phyloP scores from a whole-genome alignment of 2,113 vertebrate species.

The Rhadina sibilatrix region DNA sequence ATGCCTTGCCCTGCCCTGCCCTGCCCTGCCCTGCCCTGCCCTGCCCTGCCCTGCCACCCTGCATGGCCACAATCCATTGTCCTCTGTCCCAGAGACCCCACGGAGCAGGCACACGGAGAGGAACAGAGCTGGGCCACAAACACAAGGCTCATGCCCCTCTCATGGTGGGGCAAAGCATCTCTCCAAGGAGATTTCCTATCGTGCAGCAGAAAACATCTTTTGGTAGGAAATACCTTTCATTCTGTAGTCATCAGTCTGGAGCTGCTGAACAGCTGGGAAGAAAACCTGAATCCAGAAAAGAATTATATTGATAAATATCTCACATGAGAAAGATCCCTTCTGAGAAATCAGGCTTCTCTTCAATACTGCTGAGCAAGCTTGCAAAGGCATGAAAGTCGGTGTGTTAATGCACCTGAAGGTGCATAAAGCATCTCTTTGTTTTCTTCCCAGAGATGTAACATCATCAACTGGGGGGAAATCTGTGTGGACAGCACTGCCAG shows the following conservation, averaged over 20 bases:
- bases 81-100: background rate
- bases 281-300: background rate
- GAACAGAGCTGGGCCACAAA: background rate
- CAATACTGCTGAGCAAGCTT: background rate
- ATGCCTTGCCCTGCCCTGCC: background rate
- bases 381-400: background rate
- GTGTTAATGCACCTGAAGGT: background rate
- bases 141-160: background rate
- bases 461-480: background rate
- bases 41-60: background rate
- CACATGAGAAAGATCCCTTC: background rate
- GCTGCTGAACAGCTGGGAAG: background rate
- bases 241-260: background rate
- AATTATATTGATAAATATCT: background rate
- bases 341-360: slow-evolving; percentile 12
- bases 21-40: background rate
- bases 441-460: background rate
- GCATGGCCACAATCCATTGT: background rate
- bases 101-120: rapidly evolving
- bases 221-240: background rate
- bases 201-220: background rate
- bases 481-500: rapidly evolving
- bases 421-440: background rate
- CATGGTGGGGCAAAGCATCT: background rate
- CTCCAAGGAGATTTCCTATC: background rate